Percentiles rank a stretch among this genome's conserved stretches.
phyloP scores from a whole-genome alignment of 2,797 vertebrate species.

The Simalia tracyae region DNA sequence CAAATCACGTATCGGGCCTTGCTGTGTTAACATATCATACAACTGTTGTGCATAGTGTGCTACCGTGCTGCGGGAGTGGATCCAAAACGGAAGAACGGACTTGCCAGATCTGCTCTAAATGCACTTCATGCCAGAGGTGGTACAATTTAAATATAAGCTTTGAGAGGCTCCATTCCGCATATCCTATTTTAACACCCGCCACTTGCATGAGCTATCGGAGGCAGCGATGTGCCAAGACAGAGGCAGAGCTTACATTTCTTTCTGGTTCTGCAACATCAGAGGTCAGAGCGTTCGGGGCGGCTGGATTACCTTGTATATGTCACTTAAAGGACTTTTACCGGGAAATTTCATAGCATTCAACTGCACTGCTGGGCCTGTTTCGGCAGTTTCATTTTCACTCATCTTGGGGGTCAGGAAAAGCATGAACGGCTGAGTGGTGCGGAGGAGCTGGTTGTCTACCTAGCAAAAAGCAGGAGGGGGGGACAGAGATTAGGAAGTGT shows the following conservation, averaged over 20 bases:
- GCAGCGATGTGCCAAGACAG: background rate
- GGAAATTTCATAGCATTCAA: conserved; percentile 93
- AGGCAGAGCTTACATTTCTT: background rate
- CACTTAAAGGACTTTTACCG: conserved; percentile 89
- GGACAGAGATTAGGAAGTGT: accelerated
- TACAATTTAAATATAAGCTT: no score
- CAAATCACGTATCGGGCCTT: no score
- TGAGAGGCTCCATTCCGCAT: no score
- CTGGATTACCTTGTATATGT: conserved; percentile 90
- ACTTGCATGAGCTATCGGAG: no score
- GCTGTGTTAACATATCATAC: no score
- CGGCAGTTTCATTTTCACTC: conserved; percentile 76
- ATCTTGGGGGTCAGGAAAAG: conserved; percentile 86
- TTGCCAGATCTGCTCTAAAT: no score
- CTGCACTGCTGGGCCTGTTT: conserved; percentile 86
- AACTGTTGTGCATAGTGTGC: no score
- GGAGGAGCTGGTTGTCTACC: conserved; percentile 97
- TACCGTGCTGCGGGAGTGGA: no score
- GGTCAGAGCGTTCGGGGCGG: background rate
- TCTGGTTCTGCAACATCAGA: background rate
- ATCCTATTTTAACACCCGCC: background rate
- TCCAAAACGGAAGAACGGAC: no score
- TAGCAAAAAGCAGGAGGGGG: conserved; percentile 51
- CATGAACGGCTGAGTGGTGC: conserved; percentile 90
- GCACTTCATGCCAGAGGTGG: no score